phyloP scores from a whole-genome alignment of 2,113 vertebrate genomes.

The Dermatemys mawii region DNA sequence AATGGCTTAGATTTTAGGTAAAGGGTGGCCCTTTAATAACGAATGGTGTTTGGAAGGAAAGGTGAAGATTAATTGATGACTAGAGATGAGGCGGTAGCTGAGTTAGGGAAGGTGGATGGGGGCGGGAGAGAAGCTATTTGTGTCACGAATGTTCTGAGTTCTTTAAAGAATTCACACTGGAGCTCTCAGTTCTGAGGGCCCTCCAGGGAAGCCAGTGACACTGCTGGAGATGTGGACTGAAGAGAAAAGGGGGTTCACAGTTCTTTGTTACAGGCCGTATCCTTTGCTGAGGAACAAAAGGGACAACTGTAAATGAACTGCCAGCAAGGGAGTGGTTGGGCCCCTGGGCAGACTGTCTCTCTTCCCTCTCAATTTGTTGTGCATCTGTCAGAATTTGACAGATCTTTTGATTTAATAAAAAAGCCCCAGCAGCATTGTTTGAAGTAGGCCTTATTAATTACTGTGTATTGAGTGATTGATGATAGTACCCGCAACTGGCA shows the following conservation, averaged over 20 bases:
- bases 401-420: neutral
- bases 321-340: neutral
- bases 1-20: neutral
- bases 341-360: constrained; percentile 7
- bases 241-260: neutral
- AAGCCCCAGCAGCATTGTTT: neutral
- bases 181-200: neutral
- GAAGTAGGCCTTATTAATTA: constrained; percentile 45
- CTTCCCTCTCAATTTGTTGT: constrained; percentile 39
- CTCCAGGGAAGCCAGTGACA: neutral
- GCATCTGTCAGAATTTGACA: neutral
- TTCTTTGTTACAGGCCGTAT: neutral
- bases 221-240: neutral
- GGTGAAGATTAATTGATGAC: neutral
- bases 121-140: neutral
- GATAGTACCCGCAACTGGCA: neutral
- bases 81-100: neutral
- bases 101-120: neutral
- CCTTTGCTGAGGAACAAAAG: neutral
- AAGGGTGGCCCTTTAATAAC: neutral
- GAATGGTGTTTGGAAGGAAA: neutral
- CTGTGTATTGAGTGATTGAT: constrained; percentile 36
- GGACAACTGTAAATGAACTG: neutral
- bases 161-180: neutral
- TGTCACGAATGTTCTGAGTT: neutral